These are phyloP conservation scores for Penaeus chinensis DNA, from an alignment of 1,140 invertebrate genomes.

Conservation along the genomic window DNA sequence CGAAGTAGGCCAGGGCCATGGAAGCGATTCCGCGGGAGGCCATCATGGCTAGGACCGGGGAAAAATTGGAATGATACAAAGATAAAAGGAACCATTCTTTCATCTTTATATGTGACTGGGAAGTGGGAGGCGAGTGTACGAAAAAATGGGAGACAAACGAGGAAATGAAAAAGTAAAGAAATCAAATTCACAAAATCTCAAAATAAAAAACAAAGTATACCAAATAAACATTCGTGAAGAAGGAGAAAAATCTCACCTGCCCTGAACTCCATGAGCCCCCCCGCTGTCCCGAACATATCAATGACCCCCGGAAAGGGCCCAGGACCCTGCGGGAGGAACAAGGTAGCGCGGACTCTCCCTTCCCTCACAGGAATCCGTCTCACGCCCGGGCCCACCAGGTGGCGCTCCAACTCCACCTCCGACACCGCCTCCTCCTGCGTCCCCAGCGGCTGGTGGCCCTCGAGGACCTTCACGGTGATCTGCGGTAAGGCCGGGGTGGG, in stretches of 20 bases:
- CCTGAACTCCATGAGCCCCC: conserved; percentile 46
- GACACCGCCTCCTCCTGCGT: conserved; percentile 10
- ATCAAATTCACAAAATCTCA: too few relatives aligned
- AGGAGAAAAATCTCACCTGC: conserved; percentile 27
- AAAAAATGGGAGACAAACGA: too few relatives aligned
- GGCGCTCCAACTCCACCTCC: conserved; percentile 43
- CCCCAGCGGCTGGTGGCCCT: conserved; percentile 13
- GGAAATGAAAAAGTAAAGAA: too few relatives aligned
- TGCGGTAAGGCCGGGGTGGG: neutral
- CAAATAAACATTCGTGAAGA: too few relatives aligned
- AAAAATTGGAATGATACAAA: neutral
- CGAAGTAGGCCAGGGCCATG: conserved; percentile 52
- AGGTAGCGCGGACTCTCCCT: conserved; percentile 39
- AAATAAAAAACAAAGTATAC: too few relatives aligned
- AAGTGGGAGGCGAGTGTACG: too few relatives aligned
- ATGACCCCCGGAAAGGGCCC: conserved; percentile 58
- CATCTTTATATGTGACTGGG: too few relatives aligned
- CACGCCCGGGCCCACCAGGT: conserved; percentile 45
- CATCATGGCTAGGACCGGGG: conserved; percentile 27
- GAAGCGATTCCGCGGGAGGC: conserved; percentile 49
- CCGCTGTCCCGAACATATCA: conserved; percentile 54
- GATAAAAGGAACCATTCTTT: neutral
- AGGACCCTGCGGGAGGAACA: conserved; percentile 47
- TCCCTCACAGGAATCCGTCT: conserved; percentile 35
- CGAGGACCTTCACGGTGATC: conserved; percentile 25